Conservation (phyloP, 1,140 invertebrate species). For the Drosophila grimshawi region DNA sequence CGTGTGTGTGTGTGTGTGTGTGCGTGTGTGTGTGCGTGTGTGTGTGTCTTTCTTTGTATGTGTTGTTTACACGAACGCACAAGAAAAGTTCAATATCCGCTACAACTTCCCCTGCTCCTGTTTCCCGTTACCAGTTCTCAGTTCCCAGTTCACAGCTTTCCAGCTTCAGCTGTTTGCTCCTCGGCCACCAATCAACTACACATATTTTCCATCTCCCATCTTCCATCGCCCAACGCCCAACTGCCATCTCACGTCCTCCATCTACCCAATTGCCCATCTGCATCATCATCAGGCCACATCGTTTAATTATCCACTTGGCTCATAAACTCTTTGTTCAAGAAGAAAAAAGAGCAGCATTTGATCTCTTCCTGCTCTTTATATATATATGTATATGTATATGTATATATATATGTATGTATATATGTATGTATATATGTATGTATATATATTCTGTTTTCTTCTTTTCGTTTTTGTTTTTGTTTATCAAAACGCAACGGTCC, state of each 20-base stretch:
- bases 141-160: background rate
- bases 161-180: background rate
- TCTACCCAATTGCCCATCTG: constrained; percentile 11
- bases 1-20: background rate
- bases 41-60: background rate
- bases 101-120: background rate
- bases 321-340: constrained; percentile 49
- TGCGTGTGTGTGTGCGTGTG: background rate
- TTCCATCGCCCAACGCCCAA: background rate
- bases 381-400: background rate
- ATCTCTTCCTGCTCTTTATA: constrained; percentile 12
- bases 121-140: background rate
- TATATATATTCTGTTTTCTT: background rate
- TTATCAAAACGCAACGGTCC: constrained; percentile 56
- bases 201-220: background rate
- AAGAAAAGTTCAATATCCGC: constrained; percentile 67
- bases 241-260: background rate
- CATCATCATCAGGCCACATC: constrained; percentile 31
- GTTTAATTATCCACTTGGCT: constrained; percentile 68
- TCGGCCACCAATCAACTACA: constrained; percentile 33
- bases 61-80: constrained; percentile 33
- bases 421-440: background rate
- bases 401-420: background rate
- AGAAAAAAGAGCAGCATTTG: constrained; percentile 27
- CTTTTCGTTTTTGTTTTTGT: constrained; percentile 36